Percentiles rank a stretch among this genome's conserved stretches.
These are phyloP conservation scores for Promerops cafer DNA, from an alignment of 2,113 vertebrate species.

Conservation along the genomic window DNA sequence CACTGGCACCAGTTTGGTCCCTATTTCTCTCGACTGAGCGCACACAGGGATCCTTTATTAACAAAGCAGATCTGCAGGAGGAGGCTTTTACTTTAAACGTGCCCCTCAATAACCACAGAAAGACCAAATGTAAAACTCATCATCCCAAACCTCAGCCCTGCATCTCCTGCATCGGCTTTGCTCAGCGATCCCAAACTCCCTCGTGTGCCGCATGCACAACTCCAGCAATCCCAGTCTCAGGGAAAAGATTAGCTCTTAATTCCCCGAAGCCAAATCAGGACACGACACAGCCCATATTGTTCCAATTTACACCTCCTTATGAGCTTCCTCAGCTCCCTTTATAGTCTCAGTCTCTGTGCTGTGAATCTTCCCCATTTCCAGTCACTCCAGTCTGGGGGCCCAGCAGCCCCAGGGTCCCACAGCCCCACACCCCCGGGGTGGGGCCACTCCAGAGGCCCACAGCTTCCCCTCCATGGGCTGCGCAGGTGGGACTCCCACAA, in stretches of 20 bases:
- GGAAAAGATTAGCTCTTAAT: conserved; percentile 66
- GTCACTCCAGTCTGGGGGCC: background rate
- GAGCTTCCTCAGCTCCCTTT: conserved; percentile 67
- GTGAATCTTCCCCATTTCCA: conserved; percentile 59
- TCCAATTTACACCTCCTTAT: conserved; percentile 69
- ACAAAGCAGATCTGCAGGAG: background rate
- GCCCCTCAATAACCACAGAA: background rate
- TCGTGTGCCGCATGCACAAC: background rate
- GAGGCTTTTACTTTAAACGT: background rate
- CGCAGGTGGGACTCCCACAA: rapidly evolving
- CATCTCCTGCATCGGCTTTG: background rate
- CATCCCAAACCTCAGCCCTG: background rate
- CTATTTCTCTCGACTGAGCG: rapidly evolving
- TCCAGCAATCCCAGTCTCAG: conserved; percentile 45
- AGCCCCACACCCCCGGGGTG: rapidly evolving
- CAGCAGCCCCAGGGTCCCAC: background rate
- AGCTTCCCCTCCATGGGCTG: background rate
- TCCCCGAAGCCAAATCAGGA: conserved; percentile 65
- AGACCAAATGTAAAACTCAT: conserved; percentile 26
- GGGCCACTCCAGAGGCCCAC: rapidly evolving
- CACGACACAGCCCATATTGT: conserved; percentile 64
- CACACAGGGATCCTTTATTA: background rate
- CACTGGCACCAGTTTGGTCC: background rate
- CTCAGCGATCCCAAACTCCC: conserved; percentile 21
- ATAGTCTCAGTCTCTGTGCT: conserved; percentile 44